Percentiles rank a stretch among this genome's conserved stretches.
These are phyloP conservation scores for Cerastoderma edule DNA, from an alignment of 2,888 invertebrate genomes.

Conservation along the genomic window DNA sequence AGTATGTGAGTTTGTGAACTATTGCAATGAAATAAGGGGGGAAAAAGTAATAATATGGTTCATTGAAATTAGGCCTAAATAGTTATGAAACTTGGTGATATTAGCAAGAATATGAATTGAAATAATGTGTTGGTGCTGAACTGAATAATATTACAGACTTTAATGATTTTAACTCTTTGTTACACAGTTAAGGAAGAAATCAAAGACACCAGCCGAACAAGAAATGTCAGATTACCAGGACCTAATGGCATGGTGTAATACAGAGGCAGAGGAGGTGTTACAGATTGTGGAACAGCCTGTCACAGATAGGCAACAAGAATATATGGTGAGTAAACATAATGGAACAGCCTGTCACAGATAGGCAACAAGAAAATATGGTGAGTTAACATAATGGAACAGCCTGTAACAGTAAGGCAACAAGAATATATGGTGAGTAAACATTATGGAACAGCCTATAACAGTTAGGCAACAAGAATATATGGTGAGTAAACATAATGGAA, in stretches of 20 bases:
- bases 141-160: no score
- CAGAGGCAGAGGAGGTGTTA: conserved; percentile 79
- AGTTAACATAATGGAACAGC: conserved; percentile 53
- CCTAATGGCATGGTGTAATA: conserved; percentile 91
- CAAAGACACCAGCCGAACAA: conserved; percentile 72
- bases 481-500: neutral
- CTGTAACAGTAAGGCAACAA: neutral
- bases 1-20: no score
- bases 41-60: no score
- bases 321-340: conserved; percentile 85
- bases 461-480: neutral
- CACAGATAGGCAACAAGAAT: conserved; percentile 86
- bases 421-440: neutral
- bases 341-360: neutral
- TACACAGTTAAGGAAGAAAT: conserved; percentile 62
- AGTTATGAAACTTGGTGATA: no score
- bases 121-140: no score
- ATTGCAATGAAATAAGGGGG: no score
- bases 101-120: no score
- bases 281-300: conserved; percentile 79
- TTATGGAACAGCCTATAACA: neutral
- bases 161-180: no score
- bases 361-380: conserved; percentile 81
- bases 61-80: no score
- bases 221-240: conserved; percentile 86